Base-by-base conservation (phyloP, 2,888 invertebrate genomes). In the Exephanes ischioxanthus region DNA sequence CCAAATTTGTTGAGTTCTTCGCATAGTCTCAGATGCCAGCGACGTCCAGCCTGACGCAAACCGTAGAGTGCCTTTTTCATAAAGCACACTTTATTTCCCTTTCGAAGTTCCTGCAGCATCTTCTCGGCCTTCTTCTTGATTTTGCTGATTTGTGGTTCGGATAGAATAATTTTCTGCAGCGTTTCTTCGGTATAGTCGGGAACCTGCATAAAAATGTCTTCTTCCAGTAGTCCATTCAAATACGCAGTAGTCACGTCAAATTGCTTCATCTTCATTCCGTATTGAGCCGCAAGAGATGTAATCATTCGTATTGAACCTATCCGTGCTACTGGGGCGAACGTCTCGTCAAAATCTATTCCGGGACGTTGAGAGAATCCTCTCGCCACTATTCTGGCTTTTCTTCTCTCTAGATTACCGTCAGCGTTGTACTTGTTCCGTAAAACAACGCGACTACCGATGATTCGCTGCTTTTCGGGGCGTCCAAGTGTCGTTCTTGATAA, bases 211-310 rank as follows among this genome's bases (percentile, higher is more conserved):
- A 48, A 85, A 0, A 88, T 45, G 0, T 58, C 2, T 26, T 76
- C 83, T 48, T 83, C 80, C 0, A 87, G 63, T 0, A 72, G 30
- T 9, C 90, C 90, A 48, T 90, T 89, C 0, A 91, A 68, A 41
- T 88, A 91, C 0, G 89, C 89, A 0, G 87, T 89, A 0, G 84
- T 81, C 2, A 90, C 80, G 48, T 90, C 89, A 9, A 89, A 80
- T 30, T 90, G 90, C 5, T 81, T 45, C 1, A 90, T 83, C 11
- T 81, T 16, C 83, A 91, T 73, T 0, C 55, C 77, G 2, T 61
- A 37, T 61, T 83, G 79, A 3, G 77, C 87, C 0, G 89, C 86
- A 11, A 89, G n/a, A 0, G 88, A 70, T 33, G 88, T 75, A 1
- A 88, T 7, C 6, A 87, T 19, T 7, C 61, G 61, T 61, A 89